Evolutionary conservation across 2,888 invertebrate species (phyloP).

Genomic region (Zhuqinia jingwanae): DNA sequence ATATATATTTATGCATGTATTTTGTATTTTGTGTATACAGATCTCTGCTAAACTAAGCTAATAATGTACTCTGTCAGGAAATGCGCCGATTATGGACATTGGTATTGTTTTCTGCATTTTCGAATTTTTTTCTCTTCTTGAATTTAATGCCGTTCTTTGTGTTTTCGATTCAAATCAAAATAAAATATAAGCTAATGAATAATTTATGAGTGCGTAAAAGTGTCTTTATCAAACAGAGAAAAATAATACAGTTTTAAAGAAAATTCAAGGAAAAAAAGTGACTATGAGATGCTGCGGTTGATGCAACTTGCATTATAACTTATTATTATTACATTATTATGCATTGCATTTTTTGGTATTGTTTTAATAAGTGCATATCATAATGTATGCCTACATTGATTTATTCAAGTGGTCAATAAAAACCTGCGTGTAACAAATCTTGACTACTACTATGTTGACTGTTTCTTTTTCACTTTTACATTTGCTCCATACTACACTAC

Average conservation of each 20-base stretch:
- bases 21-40: no score
- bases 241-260: neutral
- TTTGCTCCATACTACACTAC: no score
- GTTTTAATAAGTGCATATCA: no score
- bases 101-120: conserved; percentile 20
- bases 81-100: conserved; percentile 4
- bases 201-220: conserved; percentile 31
- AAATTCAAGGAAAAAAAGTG: neutral
- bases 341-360: no score
- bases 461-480: neutral
- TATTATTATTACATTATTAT: no score
- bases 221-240: neutral
- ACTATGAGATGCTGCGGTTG: neutral
- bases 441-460: neutral
- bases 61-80: conserved; percentile 38
- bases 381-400: neutral
- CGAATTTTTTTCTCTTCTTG: no score
- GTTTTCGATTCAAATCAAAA: neutral
- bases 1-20: no score
- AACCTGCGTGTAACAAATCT: neutral
- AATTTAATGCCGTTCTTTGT: neutral
- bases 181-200: conserved; percentile 35
- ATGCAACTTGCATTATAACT: no score
- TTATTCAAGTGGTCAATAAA: neutral
- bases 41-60: neutral